These are phyloP conservation scores for Orientallactaga bullata DNA, from an alignment of 2,113 vertebrate genomes.

Conservation along the genomic window DNA sequence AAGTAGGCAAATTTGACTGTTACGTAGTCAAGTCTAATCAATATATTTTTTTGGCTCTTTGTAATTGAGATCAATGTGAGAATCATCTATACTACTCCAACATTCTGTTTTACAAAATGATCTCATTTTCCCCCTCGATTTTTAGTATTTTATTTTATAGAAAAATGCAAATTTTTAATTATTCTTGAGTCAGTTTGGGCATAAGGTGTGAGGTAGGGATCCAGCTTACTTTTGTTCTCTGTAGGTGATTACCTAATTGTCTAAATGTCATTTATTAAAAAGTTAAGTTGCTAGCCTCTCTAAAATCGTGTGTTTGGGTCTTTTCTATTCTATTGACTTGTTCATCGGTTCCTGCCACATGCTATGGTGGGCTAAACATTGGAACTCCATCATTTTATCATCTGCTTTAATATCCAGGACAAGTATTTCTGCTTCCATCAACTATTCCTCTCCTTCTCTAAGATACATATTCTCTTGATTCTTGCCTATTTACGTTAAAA, in stretches of 20 bases:
- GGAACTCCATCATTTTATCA: not conserved
- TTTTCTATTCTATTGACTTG: not conserved
- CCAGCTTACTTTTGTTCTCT: not conserved
- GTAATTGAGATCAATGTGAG: too few relatives aligned
- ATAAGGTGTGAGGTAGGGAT: not conserved
- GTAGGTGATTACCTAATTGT: not conserved
- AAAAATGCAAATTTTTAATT: not conserved
- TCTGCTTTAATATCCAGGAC: not conserved
- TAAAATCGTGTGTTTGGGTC: not conserved
- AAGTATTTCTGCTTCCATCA: not conserved
- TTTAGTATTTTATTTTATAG: not conserved
- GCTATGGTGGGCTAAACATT: not conserved
- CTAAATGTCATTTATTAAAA: conserved; percentile 26
- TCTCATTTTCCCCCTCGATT: not conserved
- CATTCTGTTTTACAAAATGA: conserved; percentile 9
- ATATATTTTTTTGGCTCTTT: not conserved
- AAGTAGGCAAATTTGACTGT: not conserved
- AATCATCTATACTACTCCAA: not conserved
- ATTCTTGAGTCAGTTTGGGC: conserved; percentile 17
- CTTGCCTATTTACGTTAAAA: conserved; percentile 22
- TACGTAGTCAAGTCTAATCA: not conserved
- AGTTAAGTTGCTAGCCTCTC: not conserved
- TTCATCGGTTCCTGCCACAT: not conserved
- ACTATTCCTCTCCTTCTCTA: not conserved
- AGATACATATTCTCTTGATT: conserved; percentile 25